These are phyloP conservation scores for Struthidea cinerea DNA, from an alignment of 2,113 vertebrate genomes.

Conservation along the genomic window DNA sequence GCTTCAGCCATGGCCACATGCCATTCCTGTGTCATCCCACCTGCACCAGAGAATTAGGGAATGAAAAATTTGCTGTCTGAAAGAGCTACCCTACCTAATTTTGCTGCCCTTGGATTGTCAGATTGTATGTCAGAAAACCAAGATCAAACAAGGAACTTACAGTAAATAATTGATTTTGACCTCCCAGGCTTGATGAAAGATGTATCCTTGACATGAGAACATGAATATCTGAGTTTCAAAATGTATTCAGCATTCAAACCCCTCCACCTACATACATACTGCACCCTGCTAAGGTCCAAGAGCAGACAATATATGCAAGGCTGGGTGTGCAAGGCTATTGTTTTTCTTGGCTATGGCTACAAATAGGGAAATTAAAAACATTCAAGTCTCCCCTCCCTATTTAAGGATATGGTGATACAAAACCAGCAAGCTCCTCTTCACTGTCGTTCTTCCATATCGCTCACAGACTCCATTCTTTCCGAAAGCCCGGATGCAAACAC, in stretches of 20 bases:
- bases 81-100: background rate
- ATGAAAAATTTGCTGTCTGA: background rate
- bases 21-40: background rate
- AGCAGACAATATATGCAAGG: background rate
- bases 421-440: background rate
- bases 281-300: background rate
- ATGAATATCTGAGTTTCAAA: background rate
- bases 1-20: background rate
- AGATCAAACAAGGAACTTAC: background rate
- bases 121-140: background rate
- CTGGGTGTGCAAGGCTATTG: background rate
- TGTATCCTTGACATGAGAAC: background rate
- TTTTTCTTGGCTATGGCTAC: background rate
- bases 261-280: background rate
- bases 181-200: background rate
- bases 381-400: background rate
- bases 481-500: background rate
- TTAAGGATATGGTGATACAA: background rate
- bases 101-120: background rate
- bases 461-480: background rate
- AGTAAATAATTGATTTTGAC: slow-evolving; percentile 29
- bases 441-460: background rate
- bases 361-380: background rate
- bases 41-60: background rate
- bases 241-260: background rate